Evolutionary conservation across 1,140 invertebrate species (phyloP).

Genomic region (Epicauta chinensis): DNA sequence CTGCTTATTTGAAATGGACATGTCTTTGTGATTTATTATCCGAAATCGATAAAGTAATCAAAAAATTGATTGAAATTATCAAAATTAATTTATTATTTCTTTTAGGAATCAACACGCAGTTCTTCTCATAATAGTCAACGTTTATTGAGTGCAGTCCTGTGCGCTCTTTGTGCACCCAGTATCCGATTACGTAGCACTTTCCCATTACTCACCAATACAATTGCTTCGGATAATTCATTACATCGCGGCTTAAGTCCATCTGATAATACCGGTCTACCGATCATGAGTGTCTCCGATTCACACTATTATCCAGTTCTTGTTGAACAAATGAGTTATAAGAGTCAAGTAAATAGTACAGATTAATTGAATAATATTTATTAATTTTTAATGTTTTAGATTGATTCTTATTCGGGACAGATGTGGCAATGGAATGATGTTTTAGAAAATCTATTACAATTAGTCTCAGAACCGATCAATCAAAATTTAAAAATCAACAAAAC

Average conservation of each 20-base stretch:
- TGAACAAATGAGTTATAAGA: conserved; percentile 74
- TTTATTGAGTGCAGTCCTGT: conserved; percentile 72
- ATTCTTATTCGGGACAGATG: conserved; percentile 44
- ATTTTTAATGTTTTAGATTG: conserved; percentile 42
- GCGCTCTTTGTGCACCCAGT: conserved; percentile 71
- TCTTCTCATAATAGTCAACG: conserved; percentile 51
- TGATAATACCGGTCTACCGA: conserved; percentile 61
- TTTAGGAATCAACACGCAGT: conserved; percentile 29
- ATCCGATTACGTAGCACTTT: conserved; percentile 73
- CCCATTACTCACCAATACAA: conserved; percentile 54
- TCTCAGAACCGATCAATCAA: conserved; percentile 63
- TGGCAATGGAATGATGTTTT: conserved; percentile 84
- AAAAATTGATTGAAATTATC: neutral
- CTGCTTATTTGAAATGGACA: conserved; percentile 86
- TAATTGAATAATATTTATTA: neutral
- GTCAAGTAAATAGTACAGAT: conserved; percentile 46
- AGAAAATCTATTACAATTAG: conserved; percentile 73
- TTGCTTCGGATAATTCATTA: conserved; percentile 47
- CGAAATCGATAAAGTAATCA: conserved; percentile 67
- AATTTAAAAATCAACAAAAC: conserved; percentile 53
- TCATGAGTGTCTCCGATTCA: conserved; percentile 63
- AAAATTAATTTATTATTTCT: conserved; percentile 6
- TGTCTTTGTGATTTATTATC: conserved; percentile 80
- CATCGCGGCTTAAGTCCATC: conserved; percentile 57
- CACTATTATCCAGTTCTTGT: conserved; percentile 75